Conservation (phyloP, 2,888 invertebrate genomes). For the Cephus rjabovi region DNA sequence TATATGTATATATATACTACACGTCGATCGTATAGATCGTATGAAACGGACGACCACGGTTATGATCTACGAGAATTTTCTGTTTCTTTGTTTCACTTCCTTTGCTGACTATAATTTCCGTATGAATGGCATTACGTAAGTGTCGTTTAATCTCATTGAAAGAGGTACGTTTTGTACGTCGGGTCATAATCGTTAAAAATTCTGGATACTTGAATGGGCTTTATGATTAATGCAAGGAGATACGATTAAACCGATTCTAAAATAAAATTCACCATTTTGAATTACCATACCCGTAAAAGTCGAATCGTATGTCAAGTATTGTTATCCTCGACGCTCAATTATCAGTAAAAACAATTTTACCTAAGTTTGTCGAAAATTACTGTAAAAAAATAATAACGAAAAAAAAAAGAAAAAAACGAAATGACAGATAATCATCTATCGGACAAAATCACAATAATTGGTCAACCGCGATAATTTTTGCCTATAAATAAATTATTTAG, state of each 20-base stretch:
- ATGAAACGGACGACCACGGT: conserved; percentile 3
- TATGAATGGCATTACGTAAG: neutral
- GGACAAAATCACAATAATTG: conserved; percentile 14
- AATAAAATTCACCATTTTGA: conserved; percentile 3
- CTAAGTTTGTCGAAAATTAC: neutral
- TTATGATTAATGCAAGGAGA: neutral
- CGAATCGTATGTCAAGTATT: neutral
- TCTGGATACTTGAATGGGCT: conserved; percentile 1
- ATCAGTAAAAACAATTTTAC: neutral
- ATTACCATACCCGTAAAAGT: conserved; percentile 8
- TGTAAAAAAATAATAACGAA: neutral
- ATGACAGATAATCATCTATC: conserved; percentile 7
- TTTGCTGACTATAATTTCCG: neutral
- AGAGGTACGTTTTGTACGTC: neutral
- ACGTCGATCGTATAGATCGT: neutral
- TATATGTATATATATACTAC: neutral
- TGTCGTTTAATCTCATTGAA: neutral
- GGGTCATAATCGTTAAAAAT: neutral
- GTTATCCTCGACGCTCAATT: neutral
- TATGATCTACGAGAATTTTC: conserved; percentile 19
- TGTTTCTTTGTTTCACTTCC: conserved; percentile 10
- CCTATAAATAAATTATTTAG: conserved; percentile 8
- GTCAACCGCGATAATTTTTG: neutral
- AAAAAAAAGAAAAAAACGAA: neutral
- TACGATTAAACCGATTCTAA: conserved; percentile 6